These are phyloP conservation scores for Phlogophora meticulosa DNA, from an alignment of 2,888 invertebrate genomes.

Conservation along the genomic window DNA sequence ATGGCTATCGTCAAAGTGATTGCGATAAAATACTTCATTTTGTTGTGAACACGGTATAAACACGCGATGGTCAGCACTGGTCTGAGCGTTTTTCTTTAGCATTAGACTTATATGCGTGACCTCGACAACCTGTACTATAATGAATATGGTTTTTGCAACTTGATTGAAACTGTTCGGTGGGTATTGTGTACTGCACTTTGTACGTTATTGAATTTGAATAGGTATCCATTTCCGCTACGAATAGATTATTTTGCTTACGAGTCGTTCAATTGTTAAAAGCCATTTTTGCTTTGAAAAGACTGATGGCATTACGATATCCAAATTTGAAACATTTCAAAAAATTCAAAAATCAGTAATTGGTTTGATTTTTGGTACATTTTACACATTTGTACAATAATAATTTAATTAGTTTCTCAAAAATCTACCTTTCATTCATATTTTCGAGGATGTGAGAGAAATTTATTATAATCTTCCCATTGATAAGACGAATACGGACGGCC, in stretches of 20 bases:
- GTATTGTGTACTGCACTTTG: conserved; percentile 3
- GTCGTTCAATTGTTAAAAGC: not conserved
- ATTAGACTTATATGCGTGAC: conserved; percentile 55
- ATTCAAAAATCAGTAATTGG: too few species aligned
- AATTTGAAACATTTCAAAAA: too few species aligned
- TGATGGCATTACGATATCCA: not conserved
- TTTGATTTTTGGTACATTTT: too few species aligned
- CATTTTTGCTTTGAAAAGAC: not conserved
- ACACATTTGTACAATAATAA: too few species aligned
- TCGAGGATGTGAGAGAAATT: not conserved
- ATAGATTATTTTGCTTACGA: not conserved
- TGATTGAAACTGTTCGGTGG: conserved; percentile 13
- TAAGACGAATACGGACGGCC: not conserved
- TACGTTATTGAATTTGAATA: not conserved
- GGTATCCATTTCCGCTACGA: not conserved
- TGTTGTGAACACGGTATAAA: conserved; percentile 55
- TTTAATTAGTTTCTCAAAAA: too few species aligned
- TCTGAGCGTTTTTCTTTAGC: conserved; percentile 63
- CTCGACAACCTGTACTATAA: conserved; percentile 68
- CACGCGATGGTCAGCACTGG: conserved; percentile 45
- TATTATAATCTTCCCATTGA: not conserved
- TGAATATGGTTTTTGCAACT: conserved; percentile 50
- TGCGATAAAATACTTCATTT: conserved; percentile 67
- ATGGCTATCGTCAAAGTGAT: conserved; percentile 50
- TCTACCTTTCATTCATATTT: not conserved